Conservation (phyloP, 2,113 vertebrate species). For the Oenanthe oenanthe region DNA sequence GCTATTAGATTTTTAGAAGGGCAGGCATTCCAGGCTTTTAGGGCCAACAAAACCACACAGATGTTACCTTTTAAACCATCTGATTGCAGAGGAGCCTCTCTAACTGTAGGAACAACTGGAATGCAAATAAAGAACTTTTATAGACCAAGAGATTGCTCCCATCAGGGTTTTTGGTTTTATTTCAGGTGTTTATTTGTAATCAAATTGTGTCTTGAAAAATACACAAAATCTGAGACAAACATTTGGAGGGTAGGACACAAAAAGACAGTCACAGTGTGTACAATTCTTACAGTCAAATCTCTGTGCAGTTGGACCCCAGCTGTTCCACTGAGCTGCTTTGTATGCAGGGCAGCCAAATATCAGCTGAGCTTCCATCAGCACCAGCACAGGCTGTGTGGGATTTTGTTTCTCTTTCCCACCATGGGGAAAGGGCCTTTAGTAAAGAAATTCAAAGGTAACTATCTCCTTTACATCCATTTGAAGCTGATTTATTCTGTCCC, state of each 20-base stretch:
- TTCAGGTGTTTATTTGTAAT: not conserved
- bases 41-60: not conserved
- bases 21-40: not conserved
- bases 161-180: not conserved
- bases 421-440: not conserved
- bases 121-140: not conserved
- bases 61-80: not conserved
- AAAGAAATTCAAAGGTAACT: not conserved
- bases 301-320: not conserved
- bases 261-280: not conserved
- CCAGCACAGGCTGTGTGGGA: not conserved
- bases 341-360: not conserved
- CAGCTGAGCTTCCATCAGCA: not conserved
- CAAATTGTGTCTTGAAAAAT: not conserved
- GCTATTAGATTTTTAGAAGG: not conserved
- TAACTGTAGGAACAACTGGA: not conserved
- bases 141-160: rapidly evolving
- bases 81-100: not conserved
- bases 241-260: not conserved
- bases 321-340: not conserved
- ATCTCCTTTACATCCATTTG: not conserved
- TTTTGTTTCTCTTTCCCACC: not conserved
- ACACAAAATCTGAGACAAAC: not conserved
- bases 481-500: not conserved
- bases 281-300: not conserved